Conservation (phyloP, 2,888 invertebrate species). For the Galeopsomyia nigrocyanea region DNA sequence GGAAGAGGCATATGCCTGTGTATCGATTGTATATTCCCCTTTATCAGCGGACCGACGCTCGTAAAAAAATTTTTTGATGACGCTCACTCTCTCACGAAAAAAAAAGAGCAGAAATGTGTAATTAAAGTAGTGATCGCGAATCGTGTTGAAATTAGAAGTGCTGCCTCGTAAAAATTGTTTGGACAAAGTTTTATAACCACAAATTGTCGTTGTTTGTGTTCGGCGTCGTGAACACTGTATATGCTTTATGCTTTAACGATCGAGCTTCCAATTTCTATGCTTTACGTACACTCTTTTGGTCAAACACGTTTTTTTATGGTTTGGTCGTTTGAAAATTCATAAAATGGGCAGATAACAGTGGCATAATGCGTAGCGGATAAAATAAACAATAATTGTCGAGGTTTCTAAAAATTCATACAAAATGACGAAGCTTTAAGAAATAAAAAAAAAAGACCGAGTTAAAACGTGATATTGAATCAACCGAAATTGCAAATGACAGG, state of each 20-base stretch:
- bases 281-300: background rate
- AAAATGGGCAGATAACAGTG: background rate
- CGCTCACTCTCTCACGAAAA: conserved; percentile 1
- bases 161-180: conserved; percentile 26
- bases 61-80: conserved; percentile 33
- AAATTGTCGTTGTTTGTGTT: conserved; percentile 19
- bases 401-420: too few relatives aligned
- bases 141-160: conserved; percentile 29
- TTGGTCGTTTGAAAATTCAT: conserved; percentile 12
- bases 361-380: too few relatives aligned
- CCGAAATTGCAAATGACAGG: conserved; percentile 2
- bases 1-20: conserved; percentile 9
- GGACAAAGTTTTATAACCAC: conserved; percentile 19
- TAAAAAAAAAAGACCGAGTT: background rate
- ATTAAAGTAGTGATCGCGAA: conserved; percentile 31
- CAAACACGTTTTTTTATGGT: background rate
- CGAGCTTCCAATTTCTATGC: background rate
- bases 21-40: conserved; percentile 14
- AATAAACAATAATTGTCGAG: too few relatives aligned
- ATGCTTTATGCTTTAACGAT: conserved; percentile 15
- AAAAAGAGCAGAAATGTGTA: conserved; percentile 13
- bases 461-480: background rate
- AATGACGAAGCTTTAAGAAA: background rate
- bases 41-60: conserved; percentile 22
- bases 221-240: conserved; percentile 8